Percentiles rank a stretch among this genome's conserved stretches.
Evolutionary conservation across 2,888 invertebrate genomes (phyloP).

Genomic region (Amphipyra berbera): DNA sequence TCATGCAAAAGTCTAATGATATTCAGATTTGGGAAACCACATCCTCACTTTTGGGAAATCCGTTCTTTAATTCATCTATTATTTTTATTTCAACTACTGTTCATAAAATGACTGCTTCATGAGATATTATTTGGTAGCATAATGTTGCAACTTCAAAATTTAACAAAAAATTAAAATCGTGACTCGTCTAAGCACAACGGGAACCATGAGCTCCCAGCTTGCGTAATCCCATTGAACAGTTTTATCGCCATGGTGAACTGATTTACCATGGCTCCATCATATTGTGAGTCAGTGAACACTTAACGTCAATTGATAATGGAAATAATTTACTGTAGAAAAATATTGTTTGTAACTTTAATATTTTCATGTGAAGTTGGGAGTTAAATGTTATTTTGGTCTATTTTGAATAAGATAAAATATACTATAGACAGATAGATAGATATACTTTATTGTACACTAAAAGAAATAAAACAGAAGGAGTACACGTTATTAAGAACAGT

Average conservation of each 20-base stretch:
- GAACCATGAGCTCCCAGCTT: slow-evolving; percentile 41
- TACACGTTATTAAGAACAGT: too few relatives aligned
- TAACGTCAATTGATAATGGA: slow-evolving; percentile 53
- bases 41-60: too few relatives aligned
- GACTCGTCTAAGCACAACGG: slow-evolving; percentile 26
- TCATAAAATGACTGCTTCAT: background rate
- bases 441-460: too few relatives aligned
- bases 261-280: slow-evolving; percentile 58
- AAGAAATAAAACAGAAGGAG: too few relatives aligned
- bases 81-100: background rate
- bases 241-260: slow-evolving; percentile 59
- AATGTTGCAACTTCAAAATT: slow-evolving; percentile 38
- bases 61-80: background rate
- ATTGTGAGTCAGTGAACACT: slow-evolving; percentile 51
- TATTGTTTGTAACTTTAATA: slow-evolving; percentile 14
- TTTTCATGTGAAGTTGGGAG: slow-evolving; percentile 12
- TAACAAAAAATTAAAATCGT: slow-evolving; percentile 48
- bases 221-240: slow-evolving; percentile 55
- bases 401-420: too few relatives aligned
- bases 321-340: slow-evolving; percentile 21
- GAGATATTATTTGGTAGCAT: slow-evolving; percentile 9
- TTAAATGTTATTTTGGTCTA: slow-evolving; percentile 2
- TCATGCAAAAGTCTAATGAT: too few relatives aligned
- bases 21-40: too few relatives aligned
- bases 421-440: too few relatives aligned